Percentiles rank a stretch among this genome's conserved stretches.
phyloP scores from a whole-genome alignment of 2,888 invertebrate species.

The Ramazzottius varieornatus region DNA sequence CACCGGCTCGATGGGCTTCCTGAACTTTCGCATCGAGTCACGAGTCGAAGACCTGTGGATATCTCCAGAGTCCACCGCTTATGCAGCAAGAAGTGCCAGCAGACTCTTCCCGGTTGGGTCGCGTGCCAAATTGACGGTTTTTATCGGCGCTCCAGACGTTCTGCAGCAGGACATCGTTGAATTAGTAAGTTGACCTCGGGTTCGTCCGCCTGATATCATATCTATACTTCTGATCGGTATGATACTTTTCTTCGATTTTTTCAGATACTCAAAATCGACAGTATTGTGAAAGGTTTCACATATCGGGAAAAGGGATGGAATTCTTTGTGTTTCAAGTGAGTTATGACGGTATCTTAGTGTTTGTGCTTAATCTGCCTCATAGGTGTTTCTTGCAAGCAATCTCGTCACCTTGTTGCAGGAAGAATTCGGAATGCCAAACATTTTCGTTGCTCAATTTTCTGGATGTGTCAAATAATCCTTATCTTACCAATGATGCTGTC shows the following conservation, averaged over 20 bases:
- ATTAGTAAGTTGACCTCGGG: not conserved
- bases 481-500: not conserved
- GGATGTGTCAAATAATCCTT: not conserved
- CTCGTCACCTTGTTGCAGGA: too few relatives aligned
- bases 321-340: not conserved
- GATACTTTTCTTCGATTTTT: too few relatives aligned
- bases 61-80: not conserved
- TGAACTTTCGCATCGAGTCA: not conserved
- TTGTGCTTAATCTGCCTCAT: too few relatives aligned
- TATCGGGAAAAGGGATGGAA: not conserved
- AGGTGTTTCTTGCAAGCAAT: too few relatives aligned
- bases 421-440: not conserved
- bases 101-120: not conserved
- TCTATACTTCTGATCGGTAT: not conserved
- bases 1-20: slow-evolving; percentile 1
- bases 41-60: not conserved
- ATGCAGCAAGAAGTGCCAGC: not conserved
- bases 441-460: not conserved
- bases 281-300: not conserved
- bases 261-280: not conserved
- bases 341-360: too few relatives aligned
- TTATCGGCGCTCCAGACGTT: not conserved
- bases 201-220: not conserved
- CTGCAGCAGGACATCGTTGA: not conserved
- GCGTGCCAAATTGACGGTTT: not conserved